Evolutionary conservation across 2,797 vertebrate genomes (phyloP), one percentile per base, ranked within the genome.

Genomic region (Salmo trutta): DNA sequence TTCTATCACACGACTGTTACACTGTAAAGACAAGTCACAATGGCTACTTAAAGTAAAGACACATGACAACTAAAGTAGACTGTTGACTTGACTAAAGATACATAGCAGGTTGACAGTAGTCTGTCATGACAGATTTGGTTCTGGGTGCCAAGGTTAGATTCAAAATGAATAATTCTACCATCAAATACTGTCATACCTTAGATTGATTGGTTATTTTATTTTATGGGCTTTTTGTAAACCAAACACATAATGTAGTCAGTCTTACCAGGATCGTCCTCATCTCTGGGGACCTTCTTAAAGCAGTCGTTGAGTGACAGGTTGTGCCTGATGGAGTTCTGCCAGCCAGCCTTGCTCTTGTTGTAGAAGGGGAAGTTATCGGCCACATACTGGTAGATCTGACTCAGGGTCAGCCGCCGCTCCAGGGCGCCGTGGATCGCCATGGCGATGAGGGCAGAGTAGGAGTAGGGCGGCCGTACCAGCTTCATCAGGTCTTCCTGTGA

Each of bases 401-500:
- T 99, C 71, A 99, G 93, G 0, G 98, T 99, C 86, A 99, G 93
- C 70, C 98, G 95, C 79, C 95, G 95, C 16, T 98, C 98, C 0
- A 95, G 97, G 0, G 98, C 98, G 19, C 98, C 97, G 0, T 99
- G 98, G 87, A 99, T 99, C 74, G 98, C 98, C 98, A 99, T 99
- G 85, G 98, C 98, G 2, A 99, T 99, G 53, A 99, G 96, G 3
- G 98, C 98, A 0, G 98, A 99, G 88, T 99, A 99, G 27, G 98
- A 99, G 75, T 99, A 99, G 0, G 98, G 98, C 0, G 98, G 98
- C 75, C 98, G 94, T 75, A 99, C 98, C 85, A 99, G 83, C 89
- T 99, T 99, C 97, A 99, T 99, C 78, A 99, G 92, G 91, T 99
- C 98, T 89, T 99, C 98, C 84, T 99, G 98, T 3, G 97, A 98